Evolutionary conservation across 1,140 invertebrate genomes (phyloP), one percentile per base, ranked within the genome.

Genomic region (Drosophila sturtevanti): DNA sequence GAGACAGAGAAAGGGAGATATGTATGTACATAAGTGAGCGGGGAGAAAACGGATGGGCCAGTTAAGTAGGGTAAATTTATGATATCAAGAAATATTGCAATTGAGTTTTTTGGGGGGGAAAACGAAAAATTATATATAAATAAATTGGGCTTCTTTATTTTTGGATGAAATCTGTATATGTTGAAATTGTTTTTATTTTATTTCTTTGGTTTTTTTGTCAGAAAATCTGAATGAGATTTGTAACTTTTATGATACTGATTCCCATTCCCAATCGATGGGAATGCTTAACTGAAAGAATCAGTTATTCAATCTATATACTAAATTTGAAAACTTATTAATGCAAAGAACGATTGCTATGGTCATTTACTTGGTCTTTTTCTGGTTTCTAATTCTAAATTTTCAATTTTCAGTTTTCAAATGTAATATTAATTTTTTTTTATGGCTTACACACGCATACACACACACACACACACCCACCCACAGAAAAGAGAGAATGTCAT

Each of bases 401-500:
- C 41, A 48, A 21, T 48, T 48, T 21, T 48, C 21, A 9, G 9
- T 54, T 54, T 14, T 12, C 35, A 2, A 14, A 41, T 16, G 9
- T 16, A 48, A 18, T 48, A 48, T 48, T n/a, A 3, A 41, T 41
- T 18, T 24, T 12, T 58, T 59, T 31, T 21, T 65, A 6, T 56
- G n/a, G 55, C 11, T 60, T 63, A 9, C 7, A 16, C 31, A 27
- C 51, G 27, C 51, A 54, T 6, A 44, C 41, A 44, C 62, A 56
- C 55, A 61, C 66, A 69, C 27, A 31, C 27, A 31, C 3, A 31
- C 3, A 31, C 27, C n/a, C n/a, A n/a, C 27, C 2, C 27, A 35
- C 10, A 12, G 41, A 48, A 44, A 48, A 48, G 16, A 4, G 41
- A 48, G 41, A 48, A 76, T 84, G 77, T 85, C 77, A 78, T 63